Evolutionary conservation across 2,888 invertebrate genomes (phyloP).

Genomic region (Hirtodrosophila confusa): DNA sequence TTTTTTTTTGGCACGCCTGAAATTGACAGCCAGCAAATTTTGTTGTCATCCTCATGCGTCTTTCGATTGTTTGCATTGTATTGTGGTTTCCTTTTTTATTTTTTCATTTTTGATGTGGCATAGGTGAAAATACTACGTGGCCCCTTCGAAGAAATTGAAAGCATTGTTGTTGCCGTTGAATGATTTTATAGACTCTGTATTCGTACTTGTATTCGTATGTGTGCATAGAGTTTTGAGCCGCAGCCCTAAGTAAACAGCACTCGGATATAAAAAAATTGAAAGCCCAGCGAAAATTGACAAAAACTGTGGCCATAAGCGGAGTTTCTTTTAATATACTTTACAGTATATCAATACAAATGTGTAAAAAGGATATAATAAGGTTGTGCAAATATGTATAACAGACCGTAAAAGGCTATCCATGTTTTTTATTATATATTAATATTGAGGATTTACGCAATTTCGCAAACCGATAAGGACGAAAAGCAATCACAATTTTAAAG

Average conservation of each 20-base stretch:
- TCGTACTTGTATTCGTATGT: background rate
- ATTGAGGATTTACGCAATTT: no score
- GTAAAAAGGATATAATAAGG: background rate
- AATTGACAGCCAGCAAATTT: constrained; percentile 74
- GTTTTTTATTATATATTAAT: no score
- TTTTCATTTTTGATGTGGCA: constrained; percentile 26
- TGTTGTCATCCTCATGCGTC: constrained; percentile 67
- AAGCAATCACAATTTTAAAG: no score
- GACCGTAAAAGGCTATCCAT: no score
- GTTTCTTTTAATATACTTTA: background rate
- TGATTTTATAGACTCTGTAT: constrained; percentile 25
- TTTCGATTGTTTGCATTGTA: constrained; percentile 54
- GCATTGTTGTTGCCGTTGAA: constrained; percentile 26
- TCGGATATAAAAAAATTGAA: constrained; percentile 2
- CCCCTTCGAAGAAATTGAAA: constrained; percentile 26
- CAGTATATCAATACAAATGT: background rate
- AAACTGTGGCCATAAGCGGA: background rate
- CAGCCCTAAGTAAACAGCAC: constrained; percentile 18
- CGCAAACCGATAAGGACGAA: no score
- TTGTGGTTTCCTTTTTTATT: constrained; percentile 26
- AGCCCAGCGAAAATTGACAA: constrained; percentile 3
- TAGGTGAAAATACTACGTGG: constrained; percentile 41
- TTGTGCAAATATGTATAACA: no score
- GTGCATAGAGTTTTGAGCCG: constrained; percentile 11
- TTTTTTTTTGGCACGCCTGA: constrained; percentile 47